A percentile compares a stretch with the other conserved stretches of the same genome.
phyloP scores from a whole-genome alignment of 2,113 vertebrate genomes.

The Elephas maximus region DNA sequence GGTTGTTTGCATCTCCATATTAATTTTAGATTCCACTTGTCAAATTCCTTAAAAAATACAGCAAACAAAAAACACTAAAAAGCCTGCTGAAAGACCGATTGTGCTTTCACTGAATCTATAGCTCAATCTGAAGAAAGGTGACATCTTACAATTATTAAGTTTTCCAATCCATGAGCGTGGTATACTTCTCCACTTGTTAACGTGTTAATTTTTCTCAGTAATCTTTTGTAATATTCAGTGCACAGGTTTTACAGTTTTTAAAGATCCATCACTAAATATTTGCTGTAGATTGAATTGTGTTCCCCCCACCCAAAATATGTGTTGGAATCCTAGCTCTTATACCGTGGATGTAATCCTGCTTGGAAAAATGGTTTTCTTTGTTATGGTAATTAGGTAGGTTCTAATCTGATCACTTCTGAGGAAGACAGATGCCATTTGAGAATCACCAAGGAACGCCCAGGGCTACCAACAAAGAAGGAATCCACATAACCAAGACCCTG shows the following conservation, averaged over 20 bases:
- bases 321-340: no score
- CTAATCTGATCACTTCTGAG: no score
- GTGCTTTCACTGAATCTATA: background rate
- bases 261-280: background rate
- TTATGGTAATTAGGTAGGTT: no score
- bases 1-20: background rate
- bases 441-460: no score
- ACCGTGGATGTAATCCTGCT: no score
- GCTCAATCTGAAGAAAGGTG: background rate
- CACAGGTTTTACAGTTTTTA: background rate
- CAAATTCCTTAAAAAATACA: background rate
- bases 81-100: background rate
- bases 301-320: no score
- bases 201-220: background rate
- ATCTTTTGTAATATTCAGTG: background rate
- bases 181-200: background rate
- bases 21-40: background rate
- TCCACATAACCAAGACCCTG: no score
- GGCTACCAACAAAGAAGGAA: no score
- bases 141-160: background rate
- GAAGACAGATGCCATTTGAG: no score
- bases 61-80: background rate
- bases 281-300: no score
- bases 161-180: background rate
- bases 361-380: no score